These are phyloP conservation scores for Morpho helenor DNA, from an alignment of 2,888 invertebrate genomes.

Conservation along the genomic window DNA sequence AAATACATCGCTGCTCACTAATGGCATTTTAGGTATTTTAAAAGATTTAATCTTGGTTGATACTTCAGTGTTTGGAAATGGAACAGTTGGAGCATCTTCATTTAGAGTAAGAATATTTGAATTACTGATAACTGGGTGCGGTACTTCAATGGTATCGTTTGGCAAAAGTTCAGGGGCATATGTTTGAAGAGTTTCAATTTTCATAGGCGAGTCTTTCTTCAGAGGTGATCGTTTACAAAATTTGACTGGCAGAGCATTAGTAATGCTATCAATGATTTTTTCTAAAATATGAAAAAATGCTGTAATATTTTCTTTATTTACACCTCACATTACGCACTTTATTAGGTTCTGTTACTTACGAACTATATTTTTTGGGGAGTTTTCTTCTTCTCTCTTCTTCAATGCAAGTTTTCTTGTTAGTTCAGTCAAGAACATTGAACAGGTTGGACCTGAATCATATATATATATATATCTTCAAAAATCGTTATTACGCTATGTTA, in stretches of 20 bases:
- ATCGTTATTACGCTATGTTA: neutral
- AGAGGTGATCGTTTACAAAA: constrained; percentile 45
- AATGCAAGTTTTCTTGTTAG: constrained; percentile 53
- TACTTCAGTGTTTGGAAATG: neutral
- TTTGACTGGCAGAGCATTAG: constrained; percentile 58
- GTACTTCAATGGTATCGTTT: constrained; percentile 43
- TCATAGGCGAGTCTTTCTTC: constrained; percentile 46
- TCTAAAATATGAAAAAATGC: constrained; percentile 36
- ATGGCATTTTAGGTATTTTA: constrained; percentile 67
- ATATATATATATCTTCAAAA: neutral
- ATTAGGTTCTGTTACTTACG: constrained; percentile 44
- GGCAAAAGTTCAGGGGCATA: constrained; percentile 57
- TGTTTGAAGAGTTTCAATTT: constrained; percentile 51
- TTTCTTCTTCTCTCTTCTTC: constrained; percentile 50
- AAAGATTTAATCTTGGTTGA: constrained; percentile 26
- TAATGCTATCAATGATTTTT: constrained; percentile 57
- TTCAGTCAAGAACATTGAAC: constrained; percentile 66
- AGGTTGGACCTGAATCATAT: constrained; percentile 51
- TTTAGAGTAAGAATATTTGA: constrained; percentile 29
- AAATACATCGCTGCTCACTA: constrained; percentile 54
- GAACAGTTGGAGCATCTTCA: constrained; percentile 14
- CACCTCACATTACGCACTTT: neutral
- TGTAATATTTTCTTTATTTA: neutral
- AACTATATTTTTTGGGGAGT: constrained; percentile 50
- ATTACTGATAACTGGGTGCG: constrained; percentile 15